These are phyloP conservation scores for Eupithecia centaureata DNA, from an alignment of 2,888 invertebrate species.

Conservation along the genomic window DNA sequence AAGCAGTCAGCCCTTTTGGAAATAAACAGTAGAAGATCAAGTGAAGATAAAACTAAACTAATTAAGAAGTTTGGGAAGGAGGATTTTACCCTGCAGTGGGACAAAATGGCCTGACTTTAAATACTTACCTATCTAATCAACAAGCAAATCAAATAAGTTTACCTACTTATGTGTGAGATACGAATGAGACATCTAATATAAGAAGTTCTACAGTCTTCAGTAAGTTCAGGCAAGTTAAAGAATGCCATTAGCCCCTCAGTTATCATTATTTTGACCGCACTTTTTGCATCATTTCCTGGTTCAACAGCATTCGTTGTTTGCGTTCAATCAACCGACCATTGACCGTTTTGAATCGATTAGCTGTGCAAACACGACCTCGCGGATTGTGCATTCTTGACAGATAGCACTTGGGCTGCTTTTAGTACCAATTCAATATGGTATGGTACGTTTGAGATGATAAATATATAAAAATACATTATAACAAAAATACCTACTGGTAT, in stretches of 20 bases:
- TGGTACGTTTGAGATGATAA: conserved; percentile 4
- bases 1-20: no score
- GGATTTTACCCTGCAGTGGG: not conserved
- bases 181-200: not conserved
- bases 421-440: no score
- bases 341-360: conserved; percentile 45
- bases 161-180: not conserved
- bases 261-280: not conserved
- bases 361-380: conserved; percentile 41
- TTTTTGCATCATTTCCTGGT: conserved; percentile 35
- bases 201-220: not conserved
- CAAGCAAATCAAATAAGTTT: not conserved
- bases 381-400: conserved; percentile 26
- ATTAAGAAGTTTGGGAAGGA: not conserved
- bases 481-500: no score
- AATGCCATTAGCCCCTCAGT: not conserved
- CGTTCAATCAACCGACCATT: conserved; percentile 41
- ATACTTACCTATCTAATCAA: not conserved
- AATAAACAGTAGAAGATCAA: no score
- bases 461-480: no score
- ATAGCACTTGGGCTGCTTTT: conserved; percentile 14
- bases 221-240: not conserved
- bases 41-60: not conserved
- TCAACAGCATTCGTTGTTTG: conserved; percentile 36
- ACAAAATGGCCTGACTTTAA: not conserved